Conservation (phyloP, 2,888 invertebrate genomes). For the Axea sp. region DNA sequence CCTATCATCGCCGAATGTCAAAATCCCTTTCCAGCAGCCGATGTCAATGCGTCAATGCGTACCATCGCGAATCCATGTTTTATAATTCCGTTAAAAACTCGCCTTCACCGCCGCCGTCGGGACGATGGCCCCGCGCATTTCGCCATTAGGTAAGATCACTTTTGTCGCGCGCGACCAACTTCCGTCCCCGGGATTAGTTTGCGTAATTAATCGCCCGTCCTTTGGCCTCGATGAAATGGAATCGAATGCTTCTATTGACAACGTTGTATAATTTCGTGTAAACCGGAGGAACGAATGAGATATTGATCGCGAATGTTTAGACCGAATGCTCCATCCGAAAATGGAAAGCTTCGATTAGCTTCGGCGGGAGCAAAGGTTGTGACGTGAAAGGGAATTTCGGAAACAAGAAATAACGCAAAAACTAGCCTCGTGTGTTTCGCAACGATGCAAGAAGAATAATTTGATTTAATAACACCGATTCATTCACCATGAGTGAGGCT, state of each 20-base stretch:
- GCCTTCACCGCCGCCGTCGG: neutral
- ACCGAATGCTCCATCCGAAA: too few relatives aligned
- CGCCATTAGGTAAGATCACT: too few relatives aligned
- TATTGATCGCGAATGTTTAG: constrained; percentile 40
- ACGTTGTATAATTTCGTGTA: constrained; percentile 30
- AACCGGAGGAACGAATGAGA: neutral
- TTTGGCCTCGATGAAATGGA: constrained; percentile 25
- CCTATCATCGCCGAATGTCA: constrained; percentile 68
- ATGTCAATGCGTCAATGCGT: constrained; percentile 71
- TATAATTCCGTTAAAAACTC: constrained; percentile 45
- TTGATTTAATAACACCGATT: too few relatives aligned
- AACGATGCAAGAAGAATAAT: too few relatives aligned
- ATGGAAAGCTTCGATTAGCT: too few relatives aligned
- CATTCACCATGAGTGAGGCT: too few relatives aligned
- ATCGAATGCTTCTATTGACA: constrained; percentile 26
- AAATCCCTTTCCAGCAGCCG: constrained; percentile 64
- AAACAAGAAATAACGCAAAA: too few relatives aligned
- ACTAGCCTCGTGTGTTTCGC: too few relatives aligned
- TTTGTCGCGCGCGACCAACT: too few relatives aligned
- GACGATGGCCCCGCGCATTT: neutral
- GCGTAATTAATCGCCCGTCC: constrained; percentile 28
- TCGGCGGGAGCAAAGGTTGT: too few relatives aligned
- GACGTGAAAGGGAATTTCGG: too few relatives aligned
- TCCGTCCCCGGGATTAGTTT: constrained; percentile 3
- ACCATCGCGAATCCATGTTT: constrained; percentile 64